A percentile compares a stretch with the other conserved stretches of the same genome.
Evolutionary conservation across 2,888 invertebrate genomes (phyloP).

Genomic region (Athalia circularis): DNA sequence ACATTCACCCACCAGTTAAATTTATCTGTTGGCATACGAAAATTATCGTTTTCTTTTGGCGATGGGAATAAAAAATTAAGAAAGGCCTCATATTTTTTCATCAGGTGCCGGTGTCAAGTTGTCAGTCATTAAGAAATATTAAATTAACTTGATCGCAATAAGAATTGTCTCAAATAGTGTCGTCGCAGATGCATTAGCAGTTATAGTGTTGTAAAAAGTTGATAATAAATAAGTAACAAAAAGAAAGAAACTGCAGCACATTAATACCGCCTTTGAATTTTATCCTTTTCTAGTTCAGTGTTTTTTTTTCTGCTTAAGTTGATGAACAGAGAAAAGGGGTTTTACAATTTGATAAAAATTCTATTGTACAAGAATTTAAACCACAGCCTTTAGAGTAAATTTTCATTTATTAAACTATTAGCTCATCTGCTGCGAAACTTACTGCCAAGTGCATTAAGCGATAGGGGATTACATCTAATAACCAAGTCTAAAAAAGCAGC

Average conservation of each 20-base stretch:
- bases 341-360: constrained; percentile 7
- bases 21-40: not conserved
- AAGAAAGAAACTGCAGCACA: not conserved
- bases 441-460: not conserved
- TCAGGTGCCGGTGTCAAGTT: constrained; percentile 2
- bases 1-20: constrained; percentile 8
- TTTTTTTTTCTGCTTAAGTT: not conserved
- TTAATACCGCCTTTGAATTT: too few species aligned
- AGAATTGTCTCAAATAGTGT: constrained; percentile 31
- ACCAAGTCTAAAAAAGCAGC: constrained; percentile 10
- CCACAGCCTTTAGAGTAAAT: not conserved
- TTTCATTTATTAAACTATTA: not conserved
- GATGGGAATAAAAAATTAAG: constrained; percentile 20
- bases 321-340: not conserved
- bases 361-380: not conserved
- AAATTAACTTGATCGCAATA: constrained; percentile 20
- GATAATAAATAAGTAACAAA: constrained; percentile 7
- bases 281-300: too few species aligned
- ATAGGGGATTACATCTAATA: constrained; percentile 8
- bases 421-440: not conserved
- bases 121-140: constrained; percentile 1
- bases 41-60: constrained; percentile 1
- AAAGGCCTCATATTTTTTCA: constrained; percentile 37
- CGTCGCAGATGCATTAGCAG: constrained; percentile 27
- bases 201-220: constrained; percentile 41